Evolutionary conservation across 1,140 invertebrate species (phyloP).

Genomic region (Mycetomoellerius zeteki): DNA sequence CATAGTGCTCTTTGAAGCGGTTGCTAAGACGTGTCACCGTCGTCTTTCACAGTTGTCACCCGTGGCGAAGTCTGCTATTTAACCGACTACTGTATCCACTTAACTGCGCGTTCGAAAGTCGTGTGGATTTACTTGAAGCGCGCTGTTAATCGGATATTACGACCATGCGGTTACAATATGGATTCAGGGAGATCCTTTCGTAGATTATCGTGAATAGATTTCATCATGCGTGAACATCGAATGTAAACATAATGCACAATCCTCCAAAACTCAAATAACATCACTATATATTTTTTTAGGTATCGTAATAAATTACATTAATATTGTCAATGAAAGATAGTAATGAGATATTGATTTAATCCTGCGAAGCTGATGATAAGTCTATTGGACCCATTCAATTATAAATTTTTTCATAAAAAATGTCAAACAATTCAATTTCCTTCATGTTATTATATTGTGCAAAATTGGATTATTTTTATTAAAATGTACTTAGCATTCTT

Average conservation of each 20-base stretch:
- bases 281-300: neutral
- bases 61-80: conserved; percentile 71
- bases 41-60: conserved; percentile 73
- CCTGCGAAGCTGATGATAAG: too few relatives aligned
- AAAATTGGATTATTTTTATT: too few relatives aligned
- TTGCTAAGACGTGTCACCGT: conserved; percentile 71
- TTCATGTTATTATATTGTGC: too few relatives aligned
- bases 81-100: conserved; percentile 75
- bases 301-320: neutral
- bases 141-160: conserved; percentile 52
- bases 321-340: neutral
- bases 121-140: conserved; percentile 28
- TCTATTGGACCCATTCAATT: too few relatives aligned
- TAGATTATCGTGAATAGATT: neutral
- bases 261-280: neutral
- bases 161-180: neutral
- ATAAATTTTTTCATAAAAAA: too few relatives aligned
- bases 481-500: too few relatives aligned
- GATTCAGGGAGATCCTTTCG: conserved; percentile 15
- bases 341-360: neutral
- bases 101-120: conserved; percentile 47
- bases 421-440: too few relatives aligned
- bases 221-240: conserved; percentile 2
- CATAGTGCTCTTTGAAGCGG: conserved; percentile 66
- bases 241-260: conserved; percentile 2